A percentile compares a stretch with the other conserved stretches of the same genome.
Evolutionary conservation across 2,888 invertebrate species (phyloP).

Genomic region (Rhynchonema sp.): DNA sequence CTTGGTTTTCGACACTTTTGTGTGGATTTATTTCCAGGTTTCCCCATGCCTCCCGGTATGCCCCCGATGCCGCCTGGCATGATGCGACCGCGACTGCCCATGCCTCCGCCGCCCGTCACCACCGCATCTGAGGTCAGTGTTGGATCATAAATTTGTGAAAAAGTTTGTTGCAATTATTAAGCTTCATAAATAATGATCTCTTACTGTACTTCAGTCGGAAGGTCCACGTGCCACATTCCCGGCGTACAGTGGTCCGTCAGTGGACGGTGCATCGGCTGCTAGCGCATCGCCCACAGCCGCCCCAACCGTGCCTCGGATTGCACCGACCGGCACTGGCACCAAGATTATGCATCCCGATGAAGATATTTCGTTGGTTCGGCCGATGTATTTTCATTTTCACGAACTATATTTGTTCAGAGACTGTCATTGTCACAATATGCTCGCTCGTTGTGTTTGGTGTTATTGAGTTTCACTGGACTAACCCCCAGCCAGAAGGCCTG

Average conservation of each 20-base stretch:
- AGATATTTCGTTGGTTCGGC: slow-evolving; percentile 52
- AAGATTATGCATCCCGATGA: slow-evolving; percentile 83
- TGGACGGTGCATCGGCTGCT: not conserved
- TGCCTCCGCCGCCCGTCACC: slow-evolving; percentile 5
- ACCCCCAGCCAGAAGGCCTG: too few species aligned
- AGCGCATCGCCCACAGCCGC: not conserved
- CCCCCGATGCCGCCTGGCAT: slow-evolving; percentile 10
- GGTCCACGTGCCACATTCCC: too few species aligned
- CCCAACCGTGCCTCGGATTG: not conserved
- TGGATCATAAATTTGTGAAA: too few species aligned
- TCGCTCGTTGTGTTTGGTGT: too few species aligned
- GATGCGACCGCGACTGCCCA: slow-evolving; percentile 21
- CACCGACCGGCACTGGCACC: slow-evolving; percentile 15
- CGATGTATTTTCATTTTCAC: too few species aligned
- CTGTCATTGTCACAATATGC: too few species aligned
- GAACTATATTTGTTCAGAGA: too few species aligned
- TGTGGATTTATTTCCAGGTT: slow-evolving; percentile 1
- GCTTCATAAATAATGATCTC: too few species aligned
- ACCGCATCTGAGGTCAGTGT: not conserved
- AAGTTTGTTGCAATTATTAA: too few species aligned
- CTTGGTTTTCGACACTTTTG: too few species aligned
- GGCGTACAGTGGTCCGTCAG: slow-evolving; percentile 1
- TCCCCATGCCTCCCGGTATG: slow-evolving; percentile 13
- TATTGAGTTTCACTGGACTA: too few species aligned
- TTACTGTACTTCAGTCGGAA: too few species aligned